phyloP scores from a whole-genome alignment of 2,113 vertebrate species.

The Halcyon malimbica region DNA sequence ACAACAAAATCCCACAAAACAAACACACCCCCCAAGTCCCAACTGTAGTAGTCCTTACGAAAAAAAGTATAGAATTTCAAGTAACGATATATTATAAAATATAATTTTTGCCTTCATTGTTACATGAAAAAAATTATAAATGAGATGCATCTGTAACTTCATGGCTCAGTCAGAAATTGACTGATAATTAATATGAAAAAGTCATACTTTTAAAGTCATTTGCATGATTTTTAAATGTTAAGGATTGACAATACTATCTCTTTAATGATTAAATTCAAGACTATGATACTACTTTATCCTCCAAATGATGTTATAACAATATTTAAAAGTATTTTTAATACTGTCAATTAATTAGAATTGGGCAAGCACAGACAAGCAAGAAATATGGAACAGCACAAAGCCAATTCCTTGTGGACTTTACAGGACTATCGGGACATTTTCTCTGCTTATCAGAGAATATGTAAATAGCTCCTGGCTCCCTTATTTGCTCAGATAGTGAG shows the following conservation, averaged over 20 bases:
- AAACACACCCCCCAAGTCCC: not conserved
- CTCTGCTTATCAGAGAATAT: not conserved
- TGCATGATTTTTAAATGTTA: not conserved
- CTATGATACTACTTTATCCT: not conserved
- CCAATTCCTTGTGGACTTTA: not conserved
- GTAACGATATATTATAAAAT: not conserved
- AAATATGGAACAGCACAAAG: not conserved
- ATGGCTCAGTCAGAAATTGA: not conserved
- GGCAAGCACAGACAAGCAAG: not conserved
- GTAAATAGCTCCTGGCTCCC: not conserved
- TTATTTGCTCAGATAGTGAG: not conserved
- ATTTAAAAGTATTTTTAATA: not conserved
- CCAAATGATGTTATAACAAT: not conserved
- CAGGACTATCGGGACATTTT: not conserved
- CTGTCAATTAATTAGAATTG: not conserved
- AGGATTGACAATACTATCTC: not conserved
- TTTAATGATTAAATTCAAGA: not conserved
- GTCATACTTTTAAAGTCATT: not conserved
- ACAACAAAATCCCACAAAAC: not conserved
- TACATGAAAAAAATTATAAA: not conserved
- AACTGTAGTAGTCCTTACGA: not conserved
- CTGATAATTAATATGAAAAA: not conserved
- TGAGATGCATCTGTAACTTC: not conserved
- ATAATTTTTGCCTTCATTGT: not conserved
- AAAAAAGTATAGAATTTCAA: not conserved